These are phyloP conservation scores for Gambelia wislizenii DNA, from an alignment of 2,797 vertebrate species.

Conservation along the genomic window DNA sequence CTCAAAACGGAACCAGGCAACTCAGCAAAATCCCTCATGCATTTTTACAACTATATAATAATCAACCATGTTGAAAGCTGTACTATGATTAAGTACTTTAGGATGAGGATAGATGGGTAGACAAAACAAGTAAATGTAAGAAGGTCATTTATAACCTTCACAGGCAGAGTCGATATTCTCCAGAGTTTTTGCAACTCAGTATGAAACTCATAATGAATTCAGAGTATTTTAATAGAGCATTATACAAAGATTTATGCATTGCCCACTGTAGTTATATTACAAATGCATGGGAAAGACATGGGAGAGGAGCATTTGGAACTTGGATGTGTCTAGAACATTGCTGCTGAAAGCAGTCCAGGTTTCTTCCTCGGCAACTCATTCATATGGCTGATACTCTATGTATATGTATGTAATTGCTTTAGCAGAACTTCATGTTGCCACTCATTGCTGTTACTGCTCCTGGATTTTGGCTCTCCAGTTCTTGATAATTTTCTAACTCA, in stretches of 20 bases:
- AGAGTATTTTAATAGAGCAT: conserved; percentile 6
- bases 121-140: conserved; percentile 25
- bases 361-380: conserved; percentile 15
- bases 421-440: conserved; percentile 27
- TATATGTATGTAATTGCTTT: conserved; percentile 25
- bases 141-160: conserved; percentile 35
- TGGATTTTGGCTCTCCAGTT: not conserved
- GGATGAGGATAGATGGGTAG: conserved; percentile 37
- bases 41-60: conserved; percentile 50
- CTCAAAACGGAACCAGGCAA: conserved; percentile 44
- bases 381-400: conserved; percentile 12
- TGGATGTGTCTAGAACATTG: conserved; percentile 10
- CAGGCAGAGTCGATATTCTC: not conserved
- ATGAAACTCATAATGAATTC: conserved; percentile 18
- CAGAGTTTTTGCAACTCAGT: conserved; percentile 22
- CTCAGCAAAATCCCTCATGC: conserved; percentile 44
- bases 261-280: not conserved
- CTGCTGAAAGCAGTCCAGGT: not conserved
- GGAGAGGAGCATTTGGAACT: conserved; percentile 2
- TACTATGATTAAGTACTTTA: conserved; percentile 38
- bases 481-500: not conserved
- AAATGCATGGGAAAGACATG: conserved; percentile 15
- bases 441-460: not conserved
- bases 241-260: not conserved
- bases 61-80: conserved; percentile 52